These are phyloP conservation scores for Alligator sinensis DNA, from an alignment of 2,113 vertebrate species.

Conservation along the genomic window DNA sequence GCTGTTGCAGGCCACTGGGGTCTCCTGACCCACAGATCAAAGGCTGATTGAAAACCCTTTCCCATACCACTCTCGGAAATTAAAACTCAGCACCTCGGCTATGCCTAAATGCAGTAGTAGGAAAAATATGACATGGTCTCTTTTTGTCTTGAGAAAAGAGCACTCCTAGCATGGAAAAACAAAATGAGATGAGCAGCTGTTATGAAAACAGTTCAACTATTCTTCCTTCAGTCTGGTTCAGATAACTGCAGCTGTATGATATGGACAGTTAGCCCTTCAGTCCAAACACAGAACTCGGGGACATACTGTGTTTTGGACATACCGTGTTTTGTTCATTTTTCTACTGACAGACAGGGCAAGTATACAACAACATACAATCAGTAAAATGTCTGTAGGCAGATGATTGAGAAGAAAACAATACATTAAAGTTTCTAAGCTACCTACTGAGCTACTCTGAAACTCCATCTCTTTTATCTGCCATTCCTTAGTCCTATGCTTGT, in stretches of 20 bases:
- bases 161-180: background rate
- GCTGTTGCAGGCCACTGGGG: background rate
- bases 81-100: conserved; percentile 2
- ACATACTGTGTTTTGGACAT: background rate
- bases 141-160: background rate
- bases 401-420: background rate
- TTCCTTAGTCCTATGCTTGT: background rate
- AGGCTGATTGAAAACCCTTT: conserved; percentile 25
- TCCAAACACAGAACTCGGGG: background rate
- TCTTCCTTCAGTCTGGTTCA: background rate
- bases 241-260: accelerated
- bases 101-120: background rate
- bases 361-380: accelerated
- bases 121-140: background rate
- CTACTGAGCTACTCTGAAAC: background rate
- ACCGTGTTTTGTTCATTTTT: background rate
- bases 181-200: background rate
- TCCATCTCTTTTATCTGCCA: background rate
- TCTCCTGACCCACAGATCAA: conserved; percentile 41
- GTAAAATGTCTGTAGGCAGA: background rate
- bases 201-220: background rate
- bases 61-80: background rate
- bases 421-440: accelerated
- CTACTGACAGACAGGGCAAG: background rate
- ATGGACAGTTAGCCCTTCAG: accelerated